Evolutionary conservation across 1,140 invertebrate species (phyloP), one percentile per base, ranked within the genome.

Genomic region (Heterodera carotae): DNA sequence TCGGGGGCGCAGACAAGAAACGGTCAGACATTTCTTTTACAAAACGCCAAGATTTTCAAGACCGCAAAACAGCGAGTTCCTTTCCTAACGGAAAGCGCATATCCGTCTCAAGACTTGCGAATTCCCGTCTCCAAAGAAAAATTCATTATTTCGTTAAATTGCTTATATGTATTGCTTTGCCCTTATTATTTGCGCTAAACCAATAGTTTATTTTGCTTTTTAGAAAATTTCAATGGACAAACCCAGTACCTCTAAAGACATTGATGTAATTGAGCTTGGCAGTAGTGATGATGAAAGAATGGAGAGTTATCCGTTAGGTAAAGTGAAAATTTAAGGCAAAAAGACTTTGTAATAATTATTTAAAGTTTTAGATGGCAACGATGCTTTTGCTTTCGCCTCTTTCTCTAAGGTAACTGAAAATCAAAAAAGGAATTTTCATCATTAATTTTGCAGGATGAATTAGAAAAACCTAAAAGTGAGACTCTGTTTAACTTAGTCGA

Each of bases 391-490:
- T 56, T 56, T 56, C 3, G 15, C 48, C 22, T 15, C 12, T 56
- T 56, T 56, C 18, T 22, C 22, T 15, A 56, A 56, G 18, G 48
- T 56, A 56, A 18, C 12, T 56, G 15, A 22, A 56, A 22, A 56
- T 56, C 22, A 5, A 22, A 56, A 56, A 56, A 5, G 12, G 15
- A 22, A 56, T 22, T 5, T 22, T 18, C 15, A 5, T 56, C 22
- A 15, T 5, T 56, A 22, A n/a, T 56, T 56, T 56, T 15, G 12
- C 48, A 56, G 48, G 22, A 15, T 5, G 66, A 68, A 15, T 36
- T 15, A 18, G 70, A 69, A 72, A 33, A 4, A 80, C 83, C 70
- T 88, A 86, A 70, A 80, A 83, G 48, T 94, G 94, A 91, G 94
- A 59, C 77, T 67, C n/a, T 39, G 56, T 33, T 29, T 76, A 27